A percentile compares a stretch with the other conserved stretches of the same genome.
These are phyloP conservation scores for Leucophenga varia DNA, from an alignment of 1,140 invertebrate species.

Conservation along the genomic window DNA sequence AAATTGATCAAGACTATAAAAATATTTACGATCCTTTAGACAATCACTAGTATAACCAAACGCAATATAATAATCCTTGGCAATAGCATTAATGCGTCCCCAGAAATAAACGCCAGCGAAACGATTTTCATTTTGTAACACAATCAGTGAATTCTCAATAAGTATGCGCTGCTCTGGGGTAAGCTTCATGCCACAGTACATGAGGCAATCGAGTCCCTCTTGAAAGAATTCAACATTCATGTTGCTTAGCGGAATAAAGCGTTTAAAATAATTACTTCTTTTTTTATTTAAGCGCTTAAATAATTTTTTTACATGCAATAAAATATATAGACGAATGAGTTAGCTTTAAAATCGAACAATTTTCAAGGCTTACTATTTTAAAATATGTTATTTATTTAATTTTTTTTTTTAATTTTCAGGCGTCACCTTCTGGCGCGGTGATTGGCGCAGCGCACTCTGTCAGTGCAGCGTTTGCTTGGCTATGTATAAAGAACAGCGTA, in stretches of 20 bases:
- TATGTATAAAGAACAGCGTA: constrained; percentile 68
- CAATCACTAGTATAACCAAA: constrained; percentile 71
- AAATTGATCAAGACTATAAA: constrained; percentile 69
- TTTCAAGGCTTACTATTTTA: not conserved
- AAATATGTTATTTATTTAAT: not conserved
- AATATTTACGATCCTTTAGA: constrained; percentile 65
- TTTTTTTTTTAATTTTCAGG: constrained; percentile 20
- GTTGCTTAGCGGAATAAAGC: no score
- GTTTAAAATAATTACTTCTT: no score
- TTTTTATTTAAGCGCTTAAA: no score
- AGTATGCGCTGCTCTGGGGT: constrained; percentile 66
- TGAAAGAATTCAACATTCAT: constrained; percentile 52
- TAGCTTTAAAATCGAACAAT: not conserved
- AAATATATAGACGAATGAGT: constrained; percentile 1
- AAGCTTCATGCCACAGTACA: constrained; percentile 63
- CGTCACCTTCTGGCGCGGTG: constrained; percentile 68
- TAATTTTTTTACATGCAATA: not conserved
- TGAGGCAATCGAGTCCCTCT: constrained; percentile 42
- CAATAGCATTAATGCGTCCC: constrained; percentile 69
- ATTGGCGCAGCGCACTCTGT: constrained; percentile 76
- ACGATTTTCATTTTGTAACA: constrained; percentile 75
- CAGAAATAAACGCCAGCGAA: constrained; percentile 73
- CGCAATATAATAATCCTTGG: constrained; percentile 72
- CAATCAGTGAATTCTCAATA: constrained; percentile 68
- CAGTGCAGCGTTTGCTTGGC: constrained; percentile 66